phyloP scores from a whole-genome alignment of 2,797 vertebrate species.

The Clarias pachynema region DNA sequence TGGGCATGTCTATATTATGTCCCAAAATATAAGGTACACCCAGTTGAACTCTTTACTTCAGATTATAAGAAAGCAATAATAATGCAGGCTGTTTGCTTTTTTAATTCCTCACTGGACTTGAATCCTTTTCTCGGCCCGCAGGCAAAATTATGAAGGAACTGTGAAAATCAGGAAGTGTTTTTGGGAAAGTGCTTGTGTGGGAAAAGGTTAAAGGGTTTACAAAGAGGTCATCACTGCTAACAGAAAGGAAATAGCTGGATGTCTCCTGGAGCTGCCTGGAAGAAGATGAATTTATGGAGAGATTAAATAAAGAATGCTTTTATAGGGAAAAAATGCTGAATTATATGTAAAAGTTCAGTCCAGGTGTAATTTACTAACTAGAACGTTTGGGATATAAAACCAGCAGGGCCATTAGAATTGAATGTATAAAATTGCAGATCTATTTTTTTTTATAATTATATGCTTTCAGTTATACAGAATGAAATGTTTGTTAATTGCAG shows the following conservation, averaged over 20 bases:
- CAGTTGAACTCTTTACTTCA: not conserved
- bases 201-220: not conserved
- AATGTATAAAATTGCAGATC: not conserved
- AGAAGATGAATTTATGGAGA: not conserved
- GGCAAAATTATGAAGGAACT: not conserved
- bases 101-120: no score
- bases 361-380: not conserved
- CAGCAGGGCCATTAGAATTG: not conserved
- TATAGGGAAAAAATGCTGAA: not conserved
- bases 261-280: not conserved
- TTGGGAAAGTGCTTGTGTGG: not conserved
- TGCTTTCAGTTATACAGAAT: not conserved
- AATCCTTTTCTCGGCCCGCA: not conserved
- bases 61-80: no score
- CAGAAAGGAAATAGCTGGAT: slow-evolving; percentile 60
- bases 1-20: not conserved
- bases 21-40: not conserved
- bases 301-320: not conserved
- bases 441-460: not conserved
- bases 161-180: not conserved
- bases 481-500: not conserved
- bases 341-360: no score
- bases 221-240: slow-evolving; percentile 34
- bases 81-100: not conserved
- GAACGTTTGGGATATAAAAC: not conserved